Evolutionary conservation across 1,140 invertebrate species (phyloP).

Genomic region (Magallana gigas): DNA sequence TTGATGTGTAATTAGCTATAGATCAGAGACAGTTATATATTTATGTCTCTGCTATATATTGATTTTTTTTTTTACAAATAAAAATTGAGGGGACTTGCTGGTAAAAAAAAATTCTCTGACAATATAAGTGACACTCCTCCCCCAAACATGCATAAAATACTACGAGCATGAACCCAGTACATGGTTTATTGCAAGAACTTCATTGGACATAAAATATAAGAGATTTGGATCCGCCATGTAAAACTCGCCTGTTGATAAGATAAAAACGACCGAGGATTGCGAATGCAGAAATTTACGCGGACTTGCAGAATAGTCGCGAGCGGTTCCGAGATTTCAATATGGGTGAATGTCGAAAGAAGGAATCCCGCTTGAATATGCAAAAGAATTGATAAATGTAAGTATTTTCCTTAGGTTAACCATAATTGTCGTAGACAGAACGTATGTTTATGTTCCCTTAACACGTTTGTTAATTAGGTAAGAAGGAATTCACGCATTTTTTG

Average conservation of each 20-base stretch:
- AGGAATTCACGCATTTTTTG: neutral
- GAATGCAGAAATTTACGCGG: neutral
- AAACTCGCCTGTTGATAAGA: neutral
- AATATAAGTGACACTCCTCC: too few species aligned
- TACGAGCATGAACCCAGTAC: too few species aligned
- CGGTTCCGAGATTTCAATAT: neutral
- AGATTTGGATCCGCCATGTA: too few species aligned
- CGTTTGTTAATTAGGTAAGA: neutral
- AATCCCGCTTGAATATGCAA: neutral
- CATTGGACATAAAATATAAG: too few species aligned
- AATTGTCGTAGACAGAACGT: neutral
- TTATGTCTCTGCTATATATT: too few species aligned
- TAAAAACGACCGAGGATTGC: neutral
- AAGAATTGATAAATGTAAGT: neutral
- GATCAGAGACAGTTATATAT: too few species aligned
- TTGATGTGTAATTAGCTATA: too few species aligned
- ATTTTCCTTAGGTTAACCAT: neutral
- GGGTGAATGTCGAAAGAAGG: neutral
- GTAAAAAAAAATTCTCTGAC: too few species aligned
- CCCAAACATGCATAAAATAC: too few species aligned
- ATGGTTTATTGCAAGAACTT: too few species aligned
- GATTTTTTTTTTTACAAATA: too few species aligned
- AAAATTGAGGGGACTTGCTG: too few species aligned
- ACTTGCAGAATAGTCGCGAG: neutral
- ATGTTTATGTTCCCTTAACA: neutral